Evolutionary conservation across 1,140 invertebrate species (phyloP).

Genomic region (Centruroides sculpturatus): DNA sequence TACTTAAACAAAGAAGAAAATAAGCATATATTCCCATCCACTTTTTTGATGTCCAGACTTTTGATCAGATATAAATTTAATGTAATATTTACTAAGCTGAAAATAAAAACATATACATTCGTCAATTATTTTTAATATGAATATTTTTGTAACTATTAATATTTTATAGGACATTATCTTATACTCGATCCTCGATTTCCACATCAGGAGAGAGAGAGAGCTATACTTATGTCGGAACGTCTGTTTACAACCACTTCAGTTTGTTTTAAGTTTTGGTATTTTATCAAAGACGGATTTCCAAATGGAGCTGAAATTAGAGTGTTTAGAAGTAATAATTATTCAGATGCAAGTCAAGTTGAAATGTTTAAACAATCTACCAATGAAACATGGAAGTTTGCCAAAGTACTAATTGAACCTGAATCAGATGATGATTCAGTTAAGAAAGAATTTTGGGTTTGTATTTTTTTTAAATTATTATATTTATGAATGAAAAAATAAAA

Average conservation of each 20-base stretch:
- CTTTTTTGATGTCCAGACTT: too few species aligned
- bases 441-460: conserved; percentile 8
- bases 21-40: too few species aligned
- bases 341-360: neutral
- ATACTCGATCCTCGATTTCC: conserved; percentile 1
- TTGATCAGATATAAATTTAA: too few species aligned
- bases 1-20: too few species aligned
- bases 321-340: conserved; percentile 2
- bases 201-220: neutral
- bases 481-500: too few species aligned
- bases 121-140: neutral
- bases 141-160: neutral
- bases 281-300: neutral
- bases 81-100: too few species aligned
- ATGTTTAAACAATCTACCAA: conserved; percentile 1
- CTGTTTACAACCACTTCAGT: neutral
- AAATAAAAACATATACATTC: neutral
- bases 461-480: too few species aligned
- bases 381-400: conserved; percentile 2
- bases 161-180: conserved; percentile 3
- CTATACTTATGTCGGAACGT: conserved; percentile 10
- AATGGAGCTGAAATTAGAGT: conserved; percentile 1
- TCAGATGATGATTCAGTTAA: neutral
- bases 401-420: conserved; percentile 1
- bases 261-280: conserved; percentile 12